Percentiles rank a stretch among this genome's conserved stretches.
These are phyloP conservation scores for Platichthys stellatus DNA, from an alignment of 2,113 vertebrate species.

Conservation along the genomic window DNA sequence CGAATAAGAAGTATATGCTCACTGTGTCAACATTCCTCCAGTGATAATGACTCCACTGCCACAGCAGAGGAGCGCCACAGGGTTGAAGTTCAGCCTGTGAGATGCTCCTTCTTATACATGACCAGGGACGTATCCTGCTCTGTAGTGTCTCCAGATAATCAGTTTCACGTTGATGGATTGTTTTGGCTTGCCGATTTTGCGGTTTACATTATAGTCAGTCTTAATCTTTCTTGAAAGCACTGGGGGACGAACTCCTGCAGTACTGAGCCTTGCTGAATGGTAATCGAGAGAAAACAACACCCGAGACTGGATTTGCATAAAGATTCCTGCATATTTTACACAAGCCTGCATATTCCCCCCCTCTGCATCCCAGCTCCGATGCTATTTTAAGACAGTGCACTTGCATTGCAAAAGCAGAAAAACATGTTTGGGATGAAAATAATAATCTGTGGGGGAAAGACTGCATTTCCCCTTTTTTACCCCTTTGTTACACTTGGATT, in stretches of 20 bases:
- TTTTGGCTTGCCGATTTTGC: slow-evolving; percentile 15
- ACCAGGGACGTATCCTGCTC: neutral
- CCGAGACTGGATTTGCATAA: slow-evolving; percentile 42
- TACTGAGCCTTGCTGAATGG: slow-evolving; percentile 43
- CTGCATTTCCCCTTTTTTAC: neutral
- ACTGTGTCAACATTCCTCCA: no score
- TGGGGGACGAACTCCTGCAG: slow-evolving; percentile 2
- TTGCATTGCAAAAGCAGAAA: slow-evolving; percentile 32
- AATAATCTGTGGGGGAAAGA: slow-evolving; percentile 9
- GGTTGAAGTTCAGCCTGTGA: no score
- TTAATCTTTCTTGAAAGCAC: slow-evolving; percentile 42
- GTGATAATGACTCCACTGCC: no score
- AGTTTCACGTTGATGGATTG: slow-evolving; percentile 6
- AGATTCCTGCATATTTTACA: slow-evolving; percentile 54
- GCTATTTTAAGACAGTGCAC: slow-evolving; percentile 29
- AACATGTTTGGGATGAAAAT: slow-evolving; percentile 5
- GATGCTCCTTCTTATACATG: neutral
- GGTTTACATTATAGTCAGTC: slow-evolving; percentile 21
- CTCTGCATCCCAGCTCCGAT: neutral
- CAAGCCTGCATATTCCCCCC: slow-evolving; percentile 1
- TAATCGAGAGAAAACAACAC: slow-evolving; percentile 40
- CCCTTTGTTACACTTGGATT: neutral
- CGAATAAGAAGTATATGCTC: no score
- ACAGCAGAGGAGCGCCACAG: no score
- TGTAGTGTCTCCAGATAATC: neutral